A percentile compares a stretch with the other conserved stretches of the same genome.
Evolutionary conservation across 2,888 invertebrate species (phyloP).

Genomic region (Tryphoninae sp.): DNA sequence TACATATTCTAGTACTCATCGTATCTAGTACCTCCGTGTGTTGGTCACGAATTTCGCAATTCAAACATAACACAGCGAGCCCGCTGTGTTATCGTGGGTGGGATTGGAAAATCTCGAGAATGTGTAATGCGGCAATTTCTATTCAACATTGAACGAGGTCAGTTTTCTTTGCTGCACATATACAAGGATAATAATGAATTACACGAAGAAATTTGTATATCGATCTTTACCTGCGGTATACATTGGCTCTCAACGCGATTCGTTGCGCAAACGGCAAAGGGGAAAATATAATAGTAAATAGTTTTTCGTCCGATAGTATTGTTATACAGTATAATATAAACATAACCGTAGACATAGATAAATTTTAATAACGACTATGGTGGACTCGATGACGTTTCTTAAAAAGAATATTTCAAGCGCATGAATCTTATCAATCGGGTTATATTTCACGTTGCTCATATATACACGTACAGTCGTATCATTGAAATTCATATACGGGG

Average conservation of each 20-base stretch:
- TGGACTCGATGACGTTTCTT: no score
- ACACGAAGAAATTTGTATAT: constrained; percentile 38
- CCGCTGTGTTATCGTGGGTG: constrained; percentile 49
- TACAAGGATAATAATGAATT: constrained; percentile 47
- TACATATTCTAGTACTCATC: neutral
- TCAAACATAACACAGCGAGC: constrained; percentile 38
- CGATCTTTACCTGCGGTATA: constrained; percentile 26
- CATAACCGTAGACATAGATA: no score
- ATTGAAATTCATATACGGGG: constrained; percentile 55
- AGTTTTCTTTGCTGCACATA: constrained; percentile 38
- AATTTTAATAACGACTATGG: no score
- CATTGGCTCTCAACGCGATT: neutral
- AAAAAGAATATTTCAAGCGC: no score
- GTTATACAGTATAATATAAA: no score
- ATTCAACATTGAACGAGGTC: constrained; percentile 51
- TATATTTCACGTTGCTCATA: no score
- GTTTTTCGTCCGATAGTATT: no score
- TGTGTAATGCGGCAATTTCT: constrained; percentile 59
- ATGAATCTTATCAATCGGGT: no score
- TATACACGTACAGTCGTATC: neutral
- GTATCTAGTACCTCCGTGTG: constrained; percentile 11
- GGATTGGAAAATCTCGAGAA: constrained; percentile 54
- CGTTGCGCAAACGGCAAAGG: no score
- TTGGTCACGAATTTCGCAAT: constrained; percentile 56
- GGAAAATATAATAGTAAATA: no score